phyloP scores from a whole-genome alignment of 2,113 vertebrate genomes.

The Callaeas wilsoni region DNA sequence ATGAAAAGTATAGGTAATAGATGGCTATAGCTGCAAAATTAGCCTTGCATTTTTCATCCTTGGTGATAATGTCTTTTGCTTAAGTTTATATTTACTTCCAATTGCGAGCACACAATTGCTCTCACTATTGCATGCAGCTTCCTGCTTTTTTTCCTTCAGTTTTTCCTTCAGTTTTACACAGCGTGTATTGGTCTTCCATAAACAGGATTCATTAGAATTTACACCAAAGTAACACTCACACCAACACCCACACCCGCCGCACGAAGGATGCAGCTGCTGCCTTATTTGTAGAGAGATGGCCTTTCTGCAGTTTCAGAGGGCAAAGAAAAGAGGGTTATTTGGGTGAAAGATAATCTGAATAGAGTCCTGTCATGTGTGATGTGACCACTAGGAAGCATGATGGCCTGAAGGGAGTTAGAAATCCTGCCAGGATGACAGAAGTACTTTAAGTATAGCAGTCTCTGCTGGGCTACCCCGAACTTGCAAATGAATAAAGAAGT shows the following conservation, averaged over 20 bases:
- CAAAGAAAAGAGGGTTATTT: not conserved
- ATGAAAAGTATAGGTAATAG: not conserved
- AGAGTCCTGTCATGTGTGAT: not conserved
- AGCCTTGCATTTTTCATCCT: not conserved
- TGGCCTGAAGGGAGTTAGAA: not conserved
- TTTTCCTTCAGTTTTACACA: not conserved
- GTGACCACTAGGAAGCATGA: not conserved
- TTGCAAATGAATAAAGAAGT: not conserved
- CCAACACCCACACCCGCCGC: not conserved
- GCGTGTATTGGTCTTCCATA: not conserved
- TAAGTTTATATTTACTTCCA: not conserved
- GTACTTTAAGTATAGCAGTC: not conserved
- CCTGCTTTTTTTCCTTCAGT: not conserved
- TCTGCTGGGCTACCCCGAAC: not conserved
- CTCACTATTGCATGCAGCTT: not conserved
- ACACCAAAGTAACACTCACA: not conserved
- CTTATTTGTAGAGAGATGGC: not conserved
- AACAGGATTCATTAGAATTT: not conserved
- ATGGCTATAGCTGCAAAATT: not conserved
- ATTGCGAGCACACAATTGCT: not conserved
- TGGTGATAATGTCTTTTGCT: not conserved
- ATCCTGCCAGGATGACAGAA: not conserved
- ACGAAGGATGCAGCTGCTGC: not conserved
- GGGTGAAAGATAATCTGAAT: not conserved
- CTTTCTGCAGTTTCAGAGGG: not conserved